phyloP scores from a whole-genome alignment of 2,888 invertebrate species.

The Quadriops clusia region DNA sequence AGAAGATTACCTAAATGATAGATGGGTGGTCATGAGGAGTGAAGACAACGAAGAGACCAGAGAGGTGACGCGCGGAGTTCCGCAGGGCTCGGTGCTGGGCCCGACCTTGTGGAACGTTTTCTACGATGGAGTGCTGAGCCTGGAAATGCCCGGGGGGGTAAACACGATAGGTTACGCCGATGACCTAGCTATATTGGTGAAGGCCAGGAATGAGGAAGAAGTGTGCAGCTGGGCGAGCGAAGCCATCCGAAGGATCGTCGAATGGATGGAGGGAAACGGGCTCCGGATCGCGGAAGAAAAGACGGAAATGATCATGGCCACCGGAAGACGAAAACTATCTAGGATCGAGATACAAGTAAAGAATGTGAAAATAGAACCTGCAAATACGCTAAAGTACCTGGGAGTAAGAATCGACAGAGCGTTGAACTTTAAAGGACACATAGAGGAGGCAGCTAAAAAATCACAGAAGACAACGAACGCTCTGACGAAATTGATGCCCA shows the following conservation, averaged over 20 bases:
- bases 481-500: background rate
- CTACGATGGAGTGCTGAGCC: constrained; percentile 9
- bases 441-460: background rate
- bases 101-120: constrained; percentile 11
- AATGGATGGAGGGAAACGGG: constrained; percentile 9
- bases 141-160: constrained; percentile 7
- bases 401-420: background rate
- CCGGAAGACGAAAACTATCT: constrained; percentile 3
- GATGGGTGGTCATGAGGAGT: constrained; percentile 1
- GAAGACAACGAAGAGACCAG: background rate
- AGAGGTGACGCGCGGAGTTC: constrained; percentile 11
- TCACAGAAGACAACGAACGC: background rate
- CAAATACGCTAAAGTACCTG: background rate
- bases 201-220: constrained; percentile 4
- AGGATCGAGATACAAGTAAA: background rate
- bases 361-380: background rate
- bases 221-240: constrained; percentile 3
- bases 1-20: constrained; percentile 5
- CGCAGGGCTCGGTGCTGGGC: constrained; percentile 11
- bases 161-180: constrained; percentile 3
- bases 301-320: constrained; percentile 8
- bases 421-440: background rate
- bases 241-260: background rate
- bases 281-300: constrained; percentile 8
- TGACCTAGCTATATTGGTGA: background rate